Evolutionary conservation across 1,140 invertebrate genomes (phyloP).

Genomic region (Eulimnadia texana): DNA sequence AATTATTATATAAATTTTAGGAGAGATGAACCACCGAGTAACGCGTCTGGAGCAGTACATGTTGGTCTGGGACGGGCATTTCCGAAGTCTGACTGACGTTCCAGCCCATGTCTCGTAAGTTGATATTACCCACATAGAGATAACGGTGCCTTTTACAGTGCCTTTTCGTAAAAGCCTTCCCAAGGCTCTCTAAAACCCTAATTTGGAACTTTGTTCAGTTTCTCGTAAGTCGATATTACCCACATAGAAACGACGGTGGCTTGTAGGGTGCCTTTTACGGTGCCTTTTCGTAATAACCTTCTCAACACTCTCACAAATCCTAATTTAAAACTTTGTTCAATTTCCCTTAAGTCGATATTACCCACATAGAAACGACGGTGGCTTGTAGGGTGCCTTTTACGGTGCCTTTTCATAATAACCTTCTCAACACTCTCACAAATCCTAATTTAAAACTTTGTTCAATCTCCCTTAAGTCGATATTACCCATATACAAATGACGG

Average conservation of each 20-base stretch:
- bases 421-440: too few species aligned
- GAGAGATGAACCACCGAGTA: slow-evolving; percentile 3
- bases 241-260: background rate
- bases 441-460: background rate
- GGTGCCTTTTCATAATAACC: too few species aligned
- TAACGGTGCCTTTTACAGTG: too few species aligned
- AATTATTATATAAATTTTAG: background rate
- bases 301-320: too few species aligned
- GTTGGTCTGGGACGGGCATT: slow-evolving; percentile 9
- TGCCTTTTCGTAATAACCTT: too few species aligned
- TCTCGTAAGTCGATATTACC: background rate
- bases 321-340: background rate
- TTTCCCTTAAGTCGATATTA: background rate
- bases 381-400: too few species aligned
- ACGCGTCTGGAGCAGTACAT: background rate
- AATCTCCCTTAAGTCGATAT: background rate
- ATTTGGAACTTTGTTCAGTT: background rate
- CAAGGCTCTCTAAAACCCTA: background rate
- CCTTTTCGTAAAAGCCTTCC: too few species aligned
- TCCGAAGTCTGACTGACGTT: slow-evolving; percentile 1
- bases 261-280: too few species aligned
- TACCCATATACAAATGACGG: background rate
- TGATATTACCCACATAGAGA: background rate
- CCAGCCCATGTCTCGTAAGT: slow-evolving; percentile 13
- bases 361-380: background rate